phyloP scores from a whole-genome alignment of 2,888 invertebrate genomes.

The Cephus spinipes region DNA sequence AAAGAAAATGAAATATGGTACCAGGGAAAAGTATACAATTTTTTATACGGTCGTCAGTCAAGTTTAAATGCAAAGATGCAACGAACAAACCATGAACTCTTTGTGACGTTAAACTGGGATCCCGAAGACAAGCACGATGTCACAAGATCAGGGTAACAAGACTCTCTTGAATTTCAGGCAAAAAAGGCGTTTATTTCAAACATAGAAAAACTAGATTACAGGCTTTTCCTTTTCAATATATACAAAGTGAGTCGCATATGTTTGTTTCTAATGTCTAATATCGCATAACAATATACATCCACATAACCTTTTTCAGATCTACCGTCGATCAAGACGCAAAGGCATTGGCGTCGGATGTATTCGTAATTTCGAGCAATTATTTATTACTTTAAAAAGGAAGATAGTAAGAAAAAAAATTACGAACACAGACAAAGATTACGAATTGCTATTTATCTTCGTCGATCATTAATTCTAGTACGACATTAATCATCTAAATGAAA shows the following conservation, averaged over 20 bases:
- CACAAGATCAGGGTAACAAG: slow-evolving; percentile 34
- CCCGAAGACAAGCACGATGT: neutral
- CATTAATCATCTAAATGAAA: neutral
- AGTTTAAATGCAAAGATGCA: neutral
- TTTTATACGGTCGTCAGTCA: neutral
- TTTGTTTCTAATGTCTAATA: slow-evolving; percentile 20
- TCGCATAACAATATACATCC: slow-evolving; percentile 23
- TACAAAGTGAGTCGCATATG: slow-evolving; percentile 15
- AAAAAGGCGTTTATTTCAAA: slow-evolving; percentile 41
- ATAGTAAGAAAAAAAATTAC: neutral
- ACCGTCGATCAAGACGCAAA: slow-evolving; percentile 1
- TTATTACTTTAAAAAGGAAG: neutral
- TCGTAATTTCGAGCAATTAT: neutral
- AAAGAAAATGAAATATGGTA: neutral
- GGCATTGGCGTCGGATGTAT: neutral
- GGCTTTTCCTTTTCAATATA: slow-evolving; percentile 20
- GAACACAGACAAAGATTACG: neutral
- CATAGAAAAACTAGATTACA: slow-evolving; percentile 39
- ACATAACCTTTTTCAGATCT: slow-evolving; percentile 41
- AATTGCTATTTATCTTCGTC: neutral
- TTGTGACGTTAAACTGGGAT: neutral
- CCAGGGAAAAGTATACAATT: neutral
- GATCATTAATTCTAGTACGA: neutral
- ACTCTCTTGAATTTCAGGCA: slow-evolving; percentile 32
- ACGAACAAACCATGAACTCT: neutral